A percentile compares a stretch with the other conserved stretches of the same genome.
Conservation (phyloP, 2,888 invertebrate genomes). For the Chrysopilus asiliformis region DNA sequence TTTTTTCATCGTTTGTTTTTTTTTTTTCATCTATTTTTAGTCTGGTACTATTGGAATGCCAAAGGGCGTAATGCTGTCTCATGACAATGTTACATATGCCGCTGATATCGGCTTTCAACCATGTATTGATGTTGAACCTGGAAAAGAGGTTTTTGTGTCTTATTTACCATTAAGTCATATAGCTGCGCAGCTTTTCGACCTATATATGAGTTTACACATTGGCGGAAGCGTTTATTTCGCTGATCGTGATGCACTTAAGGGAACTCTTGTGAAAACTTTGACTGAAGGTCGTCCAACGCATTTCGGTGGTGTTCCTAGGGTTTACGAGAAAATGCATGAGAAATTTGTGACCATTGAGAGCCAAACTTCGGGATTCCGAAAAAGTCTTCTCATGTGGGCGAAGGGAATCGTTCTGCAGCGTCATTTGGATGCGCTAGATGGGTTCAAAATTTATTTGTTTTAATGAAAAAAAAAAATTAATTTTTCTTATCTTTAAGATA, state of each 20-base stretch:
- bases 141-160: conserved; percentile 51
- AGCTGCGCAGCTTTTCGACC: conserved; percentile 67
- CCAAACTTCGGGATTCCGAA: conserved; percentile 52
- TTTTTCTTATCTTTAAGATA: conserved; percentile 1
- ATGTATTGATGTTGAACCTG: conserved; percentile 39
- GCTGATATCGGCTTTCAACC: conserved; percentile 40
- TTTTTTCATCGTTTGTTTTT: conserved; percentile 1
- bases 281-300: conserved; percentile 63
- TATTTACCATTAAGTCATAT: conserved; percentile 83
- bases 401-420: conserved; percentile 47
- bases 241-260: conserved; percentile 76
- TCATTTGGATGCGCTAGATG: conserved; percentile 42
- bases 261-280: conserved; percentile 58
- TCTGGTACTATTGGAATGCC: conserved; percentile 80
- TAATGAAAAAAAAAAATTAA: background rate
- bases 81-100: conserved; percentile 69
- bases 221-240: conserved; percentile 66
- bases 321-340: conserved; percentile 88
- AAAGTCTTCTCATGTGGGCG: conserved; percentile 53
- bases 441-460: conserved; percentile 25
- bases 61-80: conserved; percentile 85
- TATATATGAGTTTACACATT: conserved; percentile 47
- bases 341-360: conserved; percentile 60
- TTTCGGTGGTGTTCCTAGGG: conserved; percentile 77
- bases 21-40: conserved; percentile 34